Percentiles rank a stretch among this genome's conserved stretches.
Conservation (phyloP, 2,797 vertebrate species). For the Parambassis ranga region DNA sequence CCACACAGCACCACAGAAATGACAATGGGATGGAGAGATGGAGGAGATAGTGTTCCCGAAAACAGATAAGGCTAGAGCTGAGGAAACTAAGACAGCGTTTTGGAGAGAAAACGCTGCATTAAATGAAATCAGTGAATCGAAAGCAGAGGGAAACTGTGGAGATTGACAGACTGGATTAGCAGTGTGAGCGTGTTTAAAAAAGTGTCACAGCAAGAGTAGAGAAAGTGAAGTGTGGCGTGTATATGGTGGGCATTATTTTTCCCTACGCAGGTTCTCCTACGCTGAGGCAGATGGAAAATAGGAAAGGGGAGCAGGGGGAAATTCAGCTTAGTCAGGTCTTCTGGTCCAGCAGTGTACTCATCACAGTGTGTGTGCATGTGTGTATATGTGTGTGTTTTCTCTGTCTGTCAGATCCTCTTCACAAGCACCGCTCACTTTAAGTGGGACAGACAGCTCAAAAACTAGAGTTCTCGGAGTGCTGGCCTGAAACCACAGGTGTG, state of each 20-base stretch:
- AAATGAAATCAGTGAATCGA: slow-evolving; percentile 41
- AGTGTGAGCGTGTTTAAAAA: slow-evolving; percentile 28
- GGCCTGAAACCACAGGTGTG: slow-evolving; percentile 72
- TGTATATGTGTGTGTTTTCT: slow-evolving; percentile 62
- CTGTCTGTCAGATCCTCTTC: slow-evolving; percentile 75
- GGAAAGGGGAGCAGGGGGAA: slow-evolving; percentile 79
- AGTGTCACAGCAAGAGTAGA: slow-evolving; percentile 54
- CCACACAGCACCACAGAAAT: slow-evolving; percentile 63
- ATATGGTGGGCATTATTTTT: slow-evolving; percentile 74
- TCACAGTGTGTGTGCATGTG: slow-evolving; percentile 49
- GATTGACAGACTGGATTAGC: slow-evolving; percentile 29
- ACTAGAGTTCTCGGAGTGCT: slow-evolving; percentile 68
- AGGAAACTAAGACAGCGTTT: slow-evolving; percentile 19
- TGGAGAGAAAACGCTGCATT: slow-evolving; percentile 16
- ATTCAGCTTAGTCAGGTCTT: slow-evolving; percentile 82
- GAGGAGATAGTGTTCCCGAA: slow-evolving; percentile 12
- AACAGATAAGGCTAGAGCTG: slow-evolving; percentile 33
- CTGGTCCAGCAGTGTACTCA: slow-evolving; percentile 69
- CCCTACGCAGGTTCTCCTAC: slow-evolving; percentile 75
- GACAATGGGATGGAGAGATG: slow-evolving; percentile 40
- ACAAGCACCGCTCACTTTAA: slow-evolving; percentile 69
- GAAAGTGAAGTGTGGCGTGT: slow-evolving; percentile 59
- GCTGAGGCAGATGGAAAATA: slow-evolving; percentile 83
- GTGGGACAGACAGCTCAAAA: slow-evolving; percentile 72
- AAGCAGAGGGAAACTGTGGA: slow-evolving; percentile 40